Base-by-base conservation (phyloP, 2,797 vertebrate species). In the Hydrolagus colliei region DNA sequence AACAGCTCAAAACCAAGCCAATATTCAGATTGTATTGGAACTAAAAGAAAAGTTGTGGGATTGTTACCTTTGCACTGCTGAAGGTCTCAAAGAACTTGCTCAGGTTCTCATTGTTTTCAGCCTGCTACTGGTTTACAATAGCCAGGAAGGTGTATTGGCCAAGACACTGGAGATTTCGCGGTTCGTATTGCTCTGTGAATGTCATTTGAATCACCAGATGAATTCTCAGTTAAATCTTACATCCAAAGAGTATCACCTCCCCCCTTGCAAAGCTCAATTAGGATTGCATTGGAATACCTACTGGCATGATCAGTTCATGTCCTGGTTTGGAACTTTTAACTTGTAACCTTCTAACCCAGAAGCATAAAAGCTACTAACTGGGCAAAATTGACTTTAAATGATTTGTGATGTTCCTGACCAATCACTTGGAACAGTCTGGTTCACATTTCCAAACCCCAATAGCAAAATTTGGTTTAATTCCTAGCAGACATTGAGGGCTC, bases 401-500 rank as follows among this genome's bases (percentile, higher is more conserved):
- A 52, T 52, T 52, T 52, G 41, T n/a, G 9, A 61, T 61, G 18
- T 77, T 77, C 75, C 75, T 52, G n/a, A 77, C 9, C 75, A 77
- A 77, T 20, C 75, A 77, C 12, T 77, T 77, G 16, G 20, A 61
- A 8, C 4, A 63, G 78, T 27, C 62, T 32, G 12, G 8, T 65
- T 80, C 22, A 35, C 13, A 63, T 27, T 8, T 12, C 63, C 13
- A 65, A 80, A 22, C 59, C 78, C 65, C 78, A 20, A 65, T 52
- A 61, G 41, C 32, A 63, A 7, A 32, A 80, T 13, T 80, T 80
- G 62, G 61, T 80, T 65, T 16, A 80, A 80, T 67, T 80, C 22
- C 61, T 80, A 63, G 62, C 22, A 9, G 12, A 79, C 11, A 27
- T 35, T 67, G 16, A 18, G 71, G 18, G 22, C 18, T 72, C 1